These are phyloP conservation scores for Leuctra nigra DNA, from an alignment of 2,888 invertebrate genomes.

Conservation along the genomic window DNA sequence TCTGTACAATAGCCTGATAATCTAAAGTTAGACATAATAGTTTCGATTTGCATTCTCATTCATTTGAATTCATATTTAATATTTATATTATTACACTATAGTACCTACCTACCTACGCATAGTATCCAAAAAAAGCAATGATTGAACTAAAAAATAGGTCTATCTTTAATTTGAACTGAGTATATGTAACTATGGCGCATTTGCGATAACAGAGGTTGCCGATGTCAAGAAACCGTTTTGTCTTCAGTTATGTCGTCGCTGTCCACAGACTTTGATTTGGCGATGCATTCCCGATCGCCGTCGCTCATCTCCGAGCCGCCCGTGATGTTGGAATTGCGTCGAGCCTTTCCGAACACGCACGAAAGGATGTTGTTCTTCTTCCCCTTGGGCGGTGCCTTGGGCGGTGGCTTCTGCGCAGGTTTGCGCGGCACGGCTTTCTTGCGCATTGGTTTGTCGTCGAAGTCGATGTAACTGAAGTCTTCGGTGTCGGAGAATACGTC, in stretches of 20 bases:
- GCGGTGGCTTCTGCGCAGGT: neutral
- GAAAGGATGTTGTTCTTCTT: conserved; percentile 8
- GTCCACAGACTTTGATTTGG: neutral
- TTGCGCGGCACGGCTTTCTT: neutral
- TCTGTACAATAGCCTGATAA: no score
- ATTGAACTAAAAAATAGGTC: no score
- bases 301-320: neutral
- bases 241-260: neutral
- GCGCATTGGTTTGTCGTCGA: neutral
- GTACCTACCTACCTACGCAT: neutral
- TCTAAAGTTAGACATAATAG: neutral
- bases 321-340: neutral
- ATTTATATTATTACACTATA: neutral
- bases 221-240: neutral
- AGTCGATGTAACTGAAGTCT: neutral
- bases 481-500: conserved; percentile 4
- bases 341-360: conserved; percentile 12
- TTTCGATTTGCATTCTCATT: neutral
- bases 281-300: neutral
- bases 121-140: no score
- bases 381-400: neutral
- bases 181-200: conserved; percentile 1
- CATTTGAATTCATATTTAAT: neutral
- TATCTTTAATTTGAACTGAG: neutral
- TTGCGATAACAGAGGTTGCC: neutral